These are phyloP conservation scores for Merops nubicus DNA, from an alignment of 2,113 vertebrate genomes.

Conservation along the genomic window DNA sequence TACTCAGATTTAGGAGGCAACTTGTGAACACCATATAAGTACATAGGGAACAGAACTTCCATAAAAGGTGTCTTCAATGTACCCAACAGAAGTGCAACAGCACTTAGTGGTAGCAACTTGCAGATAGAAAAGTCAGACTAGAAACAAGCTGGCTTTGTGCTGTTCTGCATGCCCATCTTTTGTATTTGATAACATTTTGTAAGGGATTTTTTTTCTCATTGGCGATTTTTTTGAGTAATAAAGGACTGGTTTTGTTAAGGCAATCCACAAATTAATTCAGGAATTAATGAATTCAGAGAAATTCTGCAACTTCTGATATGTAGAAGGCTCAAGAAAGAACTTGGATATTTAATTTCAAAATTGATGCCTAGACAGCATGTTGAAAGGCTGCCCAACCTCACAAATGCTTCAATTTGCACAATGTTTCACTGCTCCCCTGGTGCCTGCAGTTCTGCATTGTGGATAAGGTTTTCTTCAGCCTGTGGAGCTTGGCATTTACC, in stretches of 20 bases:
- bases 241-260: not conserved
- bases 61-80: not conserved
- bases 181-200: not conserved
- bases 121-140: not conserved
- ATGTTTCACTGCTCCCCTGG: not conserved
- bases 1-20: slow-evolving; percentile 22
- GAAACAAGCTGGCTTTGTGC: not conserved
- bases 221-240: not conserved
- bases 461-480: not conserved
- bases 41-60: not conserved
- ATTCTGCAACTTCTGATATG: not conserved
- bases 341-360: not conserved
- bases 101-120: not conserved
- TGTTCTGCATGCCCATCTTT: not conserved
- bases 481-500: not conserved
- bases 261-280: not conserved
- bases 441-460: not conserved
- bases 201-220: not conserved
- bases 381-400: not conserved
- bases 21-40: not conserved
- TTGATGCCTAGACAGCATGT: not conserved
- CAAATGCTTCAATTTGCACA: not conserved
- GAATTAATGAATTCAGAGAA: not conserved
- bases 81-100: not conserved
- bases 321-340: not conserved